Base-by-base conservation (phyloP, 2,113 vertebrate species). In the Gobiocypris rarus region DNA sequence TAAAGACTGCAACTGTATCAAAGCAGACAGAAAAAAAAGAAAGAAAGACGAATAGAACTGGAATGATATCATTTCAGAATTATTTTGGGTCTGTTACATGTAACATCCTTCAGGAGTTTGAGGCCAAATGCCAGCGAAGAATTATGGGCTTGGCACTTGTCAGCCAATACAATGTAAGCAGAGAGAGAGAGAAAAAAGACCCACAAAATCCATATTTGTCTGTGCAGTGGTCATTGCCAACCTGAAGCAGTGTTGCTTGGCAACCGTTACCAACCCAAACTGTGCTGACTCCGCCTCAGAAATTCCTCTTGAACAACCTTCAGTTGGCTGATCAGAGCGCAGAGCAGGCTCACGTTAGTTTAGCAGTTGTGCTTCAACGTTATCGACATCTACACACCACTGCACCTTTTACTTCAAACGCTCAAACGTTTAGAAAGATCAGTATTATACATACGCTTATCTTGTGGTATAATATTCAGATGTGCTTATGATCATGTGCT, bases 271-370 rank as follows among this genome's bases (percentile, higher is more conserved):
- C 48, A 38, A 67, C 74, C 48, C 77, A 76, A 85, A 74, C 75
- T 65, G 58, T 56, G 78, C 82, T 85, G 75, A 87, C 88, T 84
- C 65, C 81, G 48, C 75, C 83, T 79, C 63, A 73, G 54, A 83
- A 56, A 56, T 48, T 74, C 38, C 24, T 41, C 52, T 50, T 75
- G 58, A 75, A 48, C 41, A 59, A 45, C 59, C 31, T 79, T 69
- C 52, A 26, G 76, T 56, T 82, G 43, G 73, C 65, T 45, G 14
- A 24, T 58, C 74, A 26, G 73, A 56, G 59, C 31, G 24, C 28
- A 2, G 41, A 48, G 28, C 22, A 75, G 0, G 24, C 26, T 83
- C 28, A n/a, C n/a, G 9, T n/a, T 31, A 15, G 22, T 41, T 54
- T 31, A 81, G 26, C 67, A 74, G 7, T 56, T 0, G 3, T 7